These are phyloP conservation scores for Notothenia coriiceps DNA, from an alignment of 2,113 vertebrate species.

Conservation along the genomic window DNA sequence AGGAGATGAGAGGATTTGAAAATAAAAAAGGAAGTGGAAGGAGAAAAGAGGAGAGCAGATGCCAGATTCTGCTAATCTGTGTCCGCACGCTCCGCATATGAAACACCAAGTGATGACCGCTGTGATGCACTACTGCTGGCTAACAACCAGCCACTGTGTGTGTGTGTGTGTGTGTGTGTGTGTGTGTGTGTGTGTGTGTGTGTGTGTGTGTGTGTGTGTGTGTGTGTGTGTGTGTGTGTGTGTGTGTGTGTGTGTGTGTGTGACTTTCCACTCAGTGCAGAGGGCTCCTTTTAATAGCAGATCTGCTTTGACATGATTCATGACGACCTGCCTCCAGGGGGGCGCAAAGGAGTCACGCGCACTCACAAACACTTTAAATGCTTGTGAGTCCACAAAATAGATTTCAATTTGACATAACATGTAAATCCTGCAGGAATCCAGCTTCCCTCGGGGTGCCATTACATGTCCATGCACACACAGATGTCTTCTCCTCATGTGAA, in stretches of 20 bases:
- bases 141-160: conserved; percentile 21
- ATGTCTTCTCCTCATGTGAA: neutral
- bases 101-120: conserved; percentile 69
- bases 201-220: conserved; percentile 15
- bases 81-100: conserved; percentile 72
- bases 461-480: conserved; percentile 3
- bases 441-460: neutral
- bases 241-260: conserved; percentile 24
- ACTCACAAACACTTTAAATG: conserved; percentile 42
- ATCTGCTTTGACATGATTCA: conserved; percentile 70
- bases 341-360: conserved; percentile 34
- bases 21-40: neutral
- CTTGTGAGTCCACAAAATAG: conserved; percentile 40
- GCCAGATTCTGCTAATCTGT: conserved; percentile 56
- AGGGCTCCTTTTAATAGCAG: conserved; percentile 60
- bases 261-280: conserved; percentile 33
- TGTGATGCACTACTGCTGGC: conserved; percentile 69
- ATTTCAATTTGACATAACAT: conserved; percentile 48
- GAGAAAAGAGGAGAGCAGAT: conserved; percentile 35
- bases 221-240: conserved; percentile 24
- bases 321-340: conserved; percentile 55
- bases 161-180: conserved; percentile 26
- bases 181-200: conserved; percentile 21
- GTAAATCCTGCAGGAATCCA: conserved; percentile 37
- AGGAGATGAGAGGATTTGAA: neutral